Evolutionary conservation across 2,113 vertebrate genomes (phyloP), one percentile per base, ranked within the genome.

Genomic region (Madoqua kirkii): DNA sequence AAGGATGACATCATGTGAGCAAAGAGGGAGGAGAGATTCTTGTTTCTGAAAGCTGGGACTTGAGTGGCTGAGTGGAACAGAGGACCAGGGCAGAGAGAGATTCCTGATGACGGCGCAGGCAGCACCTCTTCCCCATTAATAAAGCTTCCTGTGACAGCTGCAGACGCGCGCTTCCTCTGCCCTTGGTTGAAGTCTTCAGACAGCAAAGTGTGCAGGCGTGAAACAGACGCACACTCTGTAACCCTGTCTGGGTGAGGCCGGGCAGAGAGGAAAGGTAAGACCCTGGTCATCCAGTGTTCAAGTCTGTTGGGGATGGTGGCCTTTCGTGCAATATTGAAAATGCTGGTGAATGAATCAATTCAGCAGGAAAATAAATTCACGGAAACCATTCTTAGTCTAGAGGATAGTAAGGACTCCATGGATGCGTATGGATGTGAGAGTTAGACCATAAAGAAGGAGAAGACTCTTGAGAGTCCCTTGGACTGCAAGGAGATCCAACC

Each of bases 101-200:
- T 4, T 3, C 14, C 43, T 2, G 12, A 2, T 0, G 0, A 7
- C 1, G 0, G 43, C 21, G 25, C 23, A 9, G 40, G 8, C 4
- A 40, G 76, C 7, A 1, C 4, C 2, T 27, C 27, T 4, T 3
- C 5, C 43, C 64, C 27, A 0, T 2, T 1, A 6, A 40, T 16
- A 31, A 10, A 11, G n/a, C 8, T 14, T 23, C 71, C 40, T 14
- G 6, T 3, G 7, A 52, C 76, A 27, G 31, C 0, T 3, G 40
- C 23, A 25, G 55, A 13, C 21, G 2, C 3, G 8, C 6, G 0
- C 7, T 9, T 31, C 96, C 59, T 50, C 9, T 8, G 55, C 25
- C 43, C 27, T 29, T 3, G 25, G 83, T 6, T 48, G 43, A 14
- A 45, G 7, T n/a, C 48, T 62, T 59, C 62, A 15, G 88, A 36